phyloP scores from a whole-genome alignment of 2,888 invertebrate species.

The Drosophila villosipedis region DNA sequence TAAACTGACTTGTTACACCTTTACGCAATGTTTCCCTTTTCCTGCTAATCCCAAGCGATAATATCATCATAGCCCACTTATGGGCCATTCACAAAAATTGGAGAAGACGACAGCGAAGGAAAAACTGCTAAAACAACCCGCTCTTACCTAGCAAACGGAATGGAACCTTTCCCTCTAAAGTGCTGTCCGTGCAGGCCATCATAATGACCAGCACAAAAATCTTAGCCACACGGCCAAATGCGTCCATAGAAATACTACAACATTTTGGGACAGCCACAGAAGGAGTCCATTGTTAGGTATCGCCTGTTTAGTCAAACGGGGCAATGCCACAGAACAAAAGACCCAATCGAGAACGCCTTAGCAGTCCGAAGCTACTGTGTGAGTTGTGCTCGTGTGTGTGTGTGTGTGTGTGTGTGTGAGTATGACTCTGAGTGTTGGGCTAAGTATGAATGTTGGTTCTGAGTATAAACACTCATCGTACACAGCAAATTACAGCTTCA shows the following conservation, averaged over 20 bases:
- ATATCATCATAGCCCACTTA: constrained; percentile 67
- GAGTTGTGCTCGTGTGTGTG: not conserved
- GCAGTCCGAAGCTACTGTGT: constrained; percentile 29
- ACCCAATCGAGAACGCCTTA: constrained; percentile 59
- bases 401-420: constrained; percentile 11
- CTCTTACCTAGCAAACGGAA: constrained; percentile 36
- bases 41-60: constrained; percentile 61
- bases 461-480: constrained; percentile 47
- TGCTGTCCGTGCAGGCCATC: constrained; percentile 65
- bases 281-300: constrained; percentile 64
- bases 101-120: not conserved
- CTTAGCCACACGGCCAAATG: constrained; percentile 77
- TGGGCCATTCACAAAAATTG: constrained; percentile 42
- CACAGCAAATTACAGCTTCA: constrained; percentile 65
- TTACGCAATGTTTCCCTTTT: constrained; percentile 40
- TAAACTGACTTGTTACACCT: constrained; percentile 51
- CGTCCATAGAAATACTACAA: constrained; percentile 63
- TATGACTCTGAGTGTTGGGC: constrained; percentile 22
- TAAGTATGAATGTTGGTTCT: constrained; percentile 37
- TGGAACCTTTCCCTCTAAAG: constrained; percentile 34
- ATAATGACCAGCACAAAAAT: constrained; percentile 77
- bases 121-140: constrained; percentile 60
- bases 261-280: constrained; percentile 64
- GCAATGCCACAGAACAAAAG: constrained; percentile 71
- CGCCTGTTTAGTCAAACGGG: constrained; percentile 68